phyloP scores from a whole-genome alignment of 2,113 vertebrate genomes.

The Panthera uncia region DNA sequence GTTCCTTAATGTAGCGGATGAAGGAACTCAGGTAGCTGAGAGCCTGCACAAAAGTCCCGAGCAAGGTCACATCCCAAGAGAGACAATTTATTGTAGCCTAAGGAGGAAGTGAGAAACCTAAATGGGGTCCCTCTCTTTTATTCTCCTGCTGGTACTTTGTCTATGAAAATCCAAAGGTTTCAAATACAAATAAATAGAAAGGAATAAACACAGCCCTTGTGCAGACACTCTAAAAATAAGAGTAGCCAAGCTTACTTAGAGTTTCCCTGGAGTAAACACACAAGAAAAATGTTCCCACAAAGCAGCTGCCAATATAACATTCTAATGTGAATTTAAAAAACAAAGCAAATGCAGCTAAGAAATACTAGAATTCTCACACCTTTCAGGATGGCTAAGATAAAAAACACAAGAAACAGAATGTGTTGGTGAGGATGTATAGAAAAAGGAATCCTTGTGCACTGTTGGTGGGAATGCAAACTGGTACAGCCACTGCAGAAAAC shows the following conservation, averaged over 20 bases:
- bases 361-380: neutral
- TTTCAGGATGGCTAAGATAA: neutral
- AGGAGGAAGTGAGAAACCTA: neutral
- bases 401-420: neutral
- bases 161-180: neutral
- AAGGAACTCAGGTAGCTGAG: neutral
- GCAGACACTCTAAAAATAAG: neutral
- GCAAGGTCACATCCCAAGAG: neutral
- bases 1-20: neutral
- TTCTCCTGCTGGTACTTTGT: neutral
- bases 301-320: neutral
- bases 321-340: neutral
- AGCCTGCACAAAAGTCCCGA: neutral
- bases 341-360: neutral
- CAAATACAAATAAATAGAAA: neutral
- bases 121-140: neutral
- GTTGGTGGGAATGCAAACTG: neutral
- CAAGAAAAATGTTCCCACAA: conserved; percentile 14
- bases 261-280: neutral
- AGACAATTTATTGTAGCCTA: neutral
- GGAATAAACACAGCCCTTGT: neutral
- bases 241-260: neutral
- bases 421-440: neutral
- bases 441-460: neutral
- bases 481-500: neutral